phyloP scores from a whole-genome alignment of 2,888 invertebrate species.

The Loripinus fragilis region DNA sequence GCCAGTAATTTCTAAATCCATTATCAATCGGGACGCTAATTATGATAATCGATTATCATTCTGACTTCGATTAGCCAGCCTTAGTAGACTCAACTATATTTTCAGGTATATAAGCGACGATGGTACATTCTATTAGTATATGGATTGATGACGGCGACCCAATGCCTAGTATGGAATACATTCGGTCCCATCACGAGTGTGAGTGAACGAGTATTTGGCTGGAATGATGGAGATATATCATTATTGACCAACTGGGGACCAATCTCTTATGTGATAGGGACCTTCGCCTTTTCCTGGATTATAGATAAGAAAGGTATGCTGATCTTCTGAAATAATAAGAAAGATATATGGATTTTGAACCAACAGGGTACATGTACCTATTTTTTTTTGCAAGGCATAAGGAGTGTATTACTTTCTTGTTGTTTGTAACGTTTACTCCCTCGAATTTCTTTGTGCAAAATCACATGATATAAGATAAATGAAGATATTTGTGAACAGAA shows the following conservation, averaged over 20 bases:
- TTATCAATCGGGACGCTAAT: no score
- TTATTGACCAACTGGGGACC: constrained; percentile 66
- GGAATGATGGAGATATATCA: constrained; percentile 60
- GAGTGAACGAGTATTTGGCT: constrained; percentile 57
- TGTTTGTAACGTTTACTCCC: no score
- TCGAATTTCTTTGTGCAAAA: no score
- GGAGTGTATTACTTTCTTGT: neutral
- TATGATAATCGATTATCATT: no score
- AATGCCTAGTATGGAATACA: constrained; percentile 62
- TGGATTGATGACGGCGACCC: constrained; percentile 45
- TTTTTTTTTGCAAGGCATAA: neutral
- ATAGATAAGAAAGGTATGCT: constrained; percentile 67
- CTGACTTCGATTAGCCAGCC: no score
- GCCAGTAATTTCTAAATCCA: no score
- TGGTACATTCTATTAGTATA: constrained; percentile 63
- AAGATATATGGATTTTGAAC: no score
- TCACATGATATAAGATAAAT: no score
- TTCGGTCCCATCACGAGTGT: constrained; percentile 63
- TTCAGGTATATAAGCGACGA: constrained; percentile 57
- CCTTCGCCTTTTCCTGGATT: constrained; percentile 61
- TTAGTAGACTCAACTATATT: neutral
- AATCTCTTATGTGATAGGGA: constrained; percentile 55
- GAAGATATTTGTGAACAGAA: no score
- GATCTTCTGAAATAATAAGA: neutral
- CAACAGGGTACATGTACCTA: no score